Conservation (phyloP, 2,888 invertebrate species). For the Portevinia maculata region DNA sequence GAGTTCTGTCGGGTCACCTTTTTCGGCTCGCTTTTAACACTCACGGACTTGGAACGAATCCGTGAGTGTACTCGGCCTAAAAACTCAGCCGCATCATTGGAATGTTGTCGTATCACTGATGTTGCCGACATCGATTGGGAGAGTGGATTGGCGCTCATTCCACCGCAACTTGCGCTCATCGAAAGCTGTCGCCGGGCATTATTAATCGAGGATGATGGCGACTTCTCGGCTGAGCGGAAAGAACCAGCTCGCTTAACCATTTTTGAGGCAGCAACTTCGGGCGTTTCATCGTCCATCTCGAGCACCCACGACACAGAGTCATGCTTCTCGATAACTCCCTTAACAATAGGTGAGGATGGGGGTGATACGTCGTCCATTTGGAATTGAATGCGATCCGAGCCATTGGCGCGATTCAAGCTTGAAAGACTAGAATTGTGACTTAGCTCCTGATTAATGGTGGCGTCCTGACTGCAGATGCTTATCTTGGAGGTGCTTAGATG, state of each 20-base stretch:
- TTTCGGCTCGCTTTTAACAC: slow-evolving; percentile 78
- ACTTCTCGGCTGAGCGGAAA: slow-evolving; percentile 84
- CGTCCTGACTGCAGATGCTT: slow-evolving; percentile 72
- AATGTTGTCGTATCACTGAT: slow-evolving; percentile 82
- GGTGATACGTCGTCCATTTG: slow-evolving; percentile 83
- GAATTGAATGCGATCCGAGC: slow-evolving; percentile 75
- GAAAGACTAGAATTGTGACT: slow-evolving; percentile 76
- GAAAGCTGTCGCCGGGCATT: slow-evolving; percentile 82
- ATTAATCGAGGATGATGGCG: slow-evolving; percentile 74
- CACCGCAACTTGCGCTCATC: slow-evolving; percentile 75
- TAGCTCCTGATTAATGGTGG: slow-evolving; percentile 63
- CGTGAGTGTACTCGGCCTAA: slow-evolving; percentile 80
- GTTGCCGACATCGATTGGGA: slow-evolving; percentile 84
- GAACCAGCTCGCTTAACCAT: slow-evolving; percentile 87
- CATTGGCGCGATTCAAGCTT: slow-evolving; percentile 74
- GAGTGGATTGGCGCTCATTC: slow-evolving; percentile 79
- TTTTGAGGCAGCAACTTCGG: slow-evolving; percentile 88
- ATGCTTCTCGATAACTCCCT: slow-evolving; percentile 92
- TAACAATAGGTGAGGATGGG: slow-evolving; percentile 89
- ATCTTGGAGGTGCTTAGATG: slow-evolving; percentile 71
- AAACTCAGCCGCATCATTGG: slow-evolving; percentile 78
- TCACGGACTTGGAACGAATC: slow-evolving; percentile 83
- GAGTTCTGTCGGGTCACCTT: slow-evolving; percentile 76
- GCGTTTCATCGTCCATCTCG: slow-evolving; percentile 89
- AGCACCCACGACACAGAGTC: slow-evolving; percentile 94